Evolutionary conservation across 2,113 vertebrate genomes (phyloP).

Genomic region (Dipodomys spectabilis): DNA sequence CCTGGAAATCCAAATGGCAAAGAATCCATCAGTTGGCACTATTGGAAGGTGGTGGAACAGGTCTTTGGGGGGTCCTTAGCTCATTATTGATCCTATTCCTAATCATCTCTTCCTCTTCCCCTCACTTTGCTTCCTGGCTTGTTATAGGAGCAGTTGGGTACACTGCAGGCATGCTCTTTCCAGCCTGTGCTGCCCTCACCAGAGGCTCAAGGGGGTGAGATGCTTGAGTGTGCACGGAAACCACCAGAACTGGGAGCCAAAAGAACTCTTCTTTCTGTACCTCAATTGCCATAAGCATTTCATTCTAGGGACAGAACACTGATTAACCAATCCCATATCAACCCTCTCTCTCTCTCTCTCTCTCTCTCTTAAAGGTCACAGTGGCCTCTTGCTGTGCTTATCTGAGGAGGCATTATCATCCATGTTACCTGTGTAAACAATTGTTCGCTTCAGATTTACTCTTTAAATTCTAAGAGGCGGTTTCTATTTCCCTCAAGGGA

Average conservation of each 20-base stretch:
- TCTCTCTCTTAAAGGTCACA: not conserved
- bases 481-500: slow-evolving; percentile 8
- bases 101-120: not conserved
- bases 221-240: not conserved
- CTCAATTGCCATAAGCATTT: not conserved
- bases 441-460: not conserved
- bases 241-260: not conserved
- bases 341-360: not conserved
- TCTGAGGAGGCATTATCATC: not conserved
- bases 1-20: not conserved
- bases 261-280: not conserved
- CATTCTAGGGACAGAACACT: not conserved
- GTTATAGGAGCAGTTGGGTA: not conserved
- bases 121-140: not conserved
- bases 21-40: not conserved
- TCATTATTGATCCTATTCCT: not conserved
- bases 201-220: not conserved
- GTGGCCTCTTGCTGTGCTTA: not conserved
- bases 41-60: not conserved
- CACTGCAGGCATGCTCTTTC: not conserved
- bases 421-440: not conserved
- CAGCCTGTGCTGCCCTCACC: not conserved
- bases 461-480: not conserved
- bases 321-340: not conserved
- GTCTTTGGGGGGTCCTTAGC: too few relatives aligned